A percentile compares a stretch with the other conserved stretches of the same genome.
phyloP scores from a whole-genome alignment of 2,113 vertebrate genomes.

The Oreochromis aureus region DNA sequence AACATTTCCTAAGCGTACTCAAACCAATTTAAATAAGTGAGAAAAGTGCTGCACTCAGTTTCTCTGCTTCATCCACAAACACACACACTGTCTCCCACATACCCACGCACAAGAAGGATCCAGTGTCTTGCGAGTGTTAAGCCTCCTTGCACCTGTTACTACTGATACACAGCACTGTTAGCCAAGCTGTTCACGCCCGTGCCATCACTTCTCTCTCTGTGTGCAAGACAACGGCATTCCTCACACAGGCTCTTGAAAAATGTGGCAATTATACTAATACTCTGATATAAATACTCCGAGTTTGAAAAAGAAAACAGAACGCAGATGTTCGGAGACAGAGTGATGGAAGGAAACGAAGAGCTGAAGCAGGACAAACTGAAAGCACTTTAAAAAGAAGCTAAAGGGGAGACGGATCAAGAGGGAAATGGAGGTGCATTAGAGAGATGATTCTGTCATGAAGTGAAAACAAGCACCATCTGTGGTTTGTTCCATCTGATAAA shows the following conservation, averaged over 20 bases:
- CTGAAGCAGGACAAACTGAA: not conserved
- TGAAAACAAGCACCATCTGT: not conserved
- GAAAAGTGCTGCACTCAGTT: not conserved
- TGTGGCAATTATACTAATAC: slow-evolving; percentile 26
- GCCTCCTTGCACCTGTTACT: slow-evolving; percentile 19
- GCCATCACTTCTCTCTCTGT: not conserved
- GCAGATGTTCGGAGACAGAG: slow-evolving; percentile 24
- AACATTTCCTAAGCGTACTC: not conserved
- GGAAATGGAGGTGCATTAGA: not conserved
- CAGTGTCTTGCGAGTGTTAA: not conserved
- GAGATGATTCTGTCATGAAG: not conserved
- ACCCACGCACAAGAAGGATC: not conserved
- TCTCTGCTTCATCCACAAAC: not conserved
- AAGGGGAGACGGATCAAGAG: not conserved
- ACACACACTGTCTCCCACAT: not conserved
- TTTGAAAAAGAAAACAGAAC: not conserved
- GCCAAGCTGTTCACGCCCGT: not conserved
- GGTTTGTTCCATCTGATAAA: not conserved
- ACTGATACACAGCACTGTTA: not conserved
- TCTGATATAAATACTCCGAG: slow-evolving; percentile 7
- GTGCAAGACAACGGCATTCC: not conserved
- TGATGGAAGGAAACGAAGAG: not conserved
- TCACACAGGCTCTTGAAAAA: not conserved
- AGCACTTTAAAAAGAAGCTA: not conserved
- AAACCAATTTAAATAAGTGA: not conserved